Base-by-base conservation (phyloP, 1,140 invertebrate genomes). In the Macrobrachium rosenbergii region DNA sequence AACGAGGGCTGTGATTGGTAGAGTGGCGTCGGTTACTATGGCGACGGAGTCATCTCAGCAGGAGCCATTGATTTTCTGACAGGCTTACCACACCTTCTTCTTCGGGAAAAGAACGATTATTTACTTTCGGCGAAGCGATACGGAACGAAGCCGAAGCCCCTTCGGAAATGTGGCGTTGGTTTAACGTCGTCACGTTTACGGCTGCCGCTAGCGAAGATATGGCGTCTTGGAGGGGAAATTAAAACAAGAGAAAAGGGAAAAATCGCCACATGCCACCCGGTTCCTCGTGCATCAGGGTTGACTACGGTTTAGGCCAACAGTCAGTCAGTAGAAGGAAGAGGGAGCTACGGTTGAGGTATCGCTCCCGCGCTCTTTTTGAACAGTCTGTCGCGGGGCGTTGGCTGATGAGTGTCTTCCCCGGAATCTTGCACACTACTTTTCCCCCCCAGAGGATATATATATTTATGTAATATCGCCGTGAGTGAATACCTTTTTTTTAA, bases 71-170 rank as follows among this genome's bases (percentile, higher is more conserved):
- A 87, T 87, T 87, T 87, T 87, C 84, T 69, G 75, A 64, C 84
- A 87, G 84, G 84, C 84, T 87, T 87, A 87, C 84, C 84, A 87
- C 84, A 87, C 77, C 84, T 87, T 80, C 78, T 81, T 82, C 81
- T 52, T 19, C 14, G 77, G 78, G 59, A 19, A 72, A 76, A 52
- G 52, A 52, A 52, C 12, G 67, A 87, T 87, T 87, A 81, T 87
- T 79, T 75, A 58, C 23, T 60, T 87, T 17, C 37, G 62, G 43
- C 81, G n/a, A 52, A n/a, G 59, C 19, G 62, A 17, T 43, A 23
- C 52, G 14, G 11, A 8, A 23, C 11, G 7, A 3, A 58, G 23
- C 52, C n/a, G 37, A 16, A 23, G 17, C 10, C 52, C 0, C 52
- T 52, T 10, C 12, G 52, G 52, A 8, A 52, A 10, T 12, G 7